These are phyloP conservation scores for Paedocypris sp. DNA, from an alignment of 2,113 vertebrate species.

Conservation along the genomic window DNA sequence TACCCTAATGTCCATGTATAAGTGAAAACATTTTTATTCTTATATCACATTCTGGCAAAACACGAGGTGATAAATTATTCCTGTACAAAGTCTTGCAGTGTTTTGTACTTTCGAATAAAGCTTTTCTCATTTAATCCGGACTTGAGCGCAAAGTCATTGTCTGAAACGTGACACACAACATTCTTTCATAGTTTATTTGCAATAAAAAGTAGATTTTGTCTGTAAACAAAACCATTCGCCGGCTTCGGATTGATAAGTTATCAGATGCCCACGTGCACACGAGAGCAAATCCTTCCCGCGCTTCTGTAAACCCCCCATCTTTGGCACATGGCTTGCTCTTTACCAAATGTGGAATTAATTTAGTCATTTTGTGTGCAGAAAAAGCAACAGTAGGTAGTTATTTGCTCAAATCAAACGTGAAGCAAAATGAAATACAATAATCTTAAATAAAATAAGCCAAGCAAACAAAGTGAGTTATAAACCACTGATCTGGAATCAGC, in stretches of 20 bases:
- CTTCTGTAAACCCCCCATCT: constrained; percentile 31
- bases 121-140: constrained; percentile 50
- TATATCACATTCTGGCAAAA: constrained; percentile 44
- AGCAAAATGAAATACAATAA: no score
- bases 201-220: constrained; percentile 5
- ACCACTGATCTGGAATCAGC: background rate
- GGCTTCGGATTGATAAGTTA: constrained; percentile 2
- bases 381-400: background rate
- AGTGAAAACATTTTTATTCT: constrained; percentile 49
- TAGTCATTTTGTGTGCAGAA: background rate
- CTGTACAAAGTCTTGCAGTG: constrained; percentile 70
- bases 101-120: constrained; percentile 92
- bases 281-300: constrained; percentile 16
- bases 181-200: constrained; percentile 25
- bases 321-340: constrained; percentile 46
- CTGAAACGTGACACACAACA: background rate
- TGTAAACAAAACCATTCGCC: background rate
- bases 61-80: constrained; percentile 77
- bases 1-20: constrained; percentile 70
- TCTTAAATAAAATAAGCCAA: no score
- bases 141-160: background rate
- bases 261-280: background rate
- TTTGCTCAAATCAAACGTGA: no score
- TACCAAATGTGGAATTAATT: constrained; percentile 5
- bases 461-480: no score